Evolutionary conservation across 2,888 invertebrate species (phyloP), one percentile per base, ranked within the genome.

Genomic region (Drosophila robusta): DNA sequence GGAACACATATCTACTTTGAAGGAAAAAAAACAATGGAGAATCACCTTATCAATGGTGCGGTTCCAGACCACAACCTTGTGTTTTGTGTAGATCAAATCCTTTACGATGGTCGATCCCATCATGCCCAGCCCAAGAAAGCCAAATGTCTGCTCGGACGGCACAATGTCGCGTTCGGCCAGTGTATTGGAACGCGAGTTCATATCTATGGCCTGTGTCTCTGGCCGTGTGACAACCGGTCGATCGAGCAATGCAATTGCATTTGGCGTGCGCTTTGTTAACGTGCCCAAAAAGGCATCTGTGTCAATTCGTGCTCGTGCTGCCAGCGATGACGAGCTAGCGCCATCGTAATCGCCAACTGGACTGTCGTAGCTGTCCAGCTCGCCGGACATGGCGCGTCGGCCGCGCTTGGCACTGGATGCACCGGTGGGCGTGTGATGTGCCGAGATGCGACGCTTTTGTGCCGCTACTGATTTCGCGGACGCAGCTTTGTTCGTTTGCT

Each of bases 21-120:
- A 3, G 8, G 7, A 8, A 7, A 1, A 1, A 32, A 11, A 29
- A n/a, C n/a, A n/a, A 3, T 34, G 5, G 0, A 5, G 0, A 42
- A 32, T 56, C 9, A 91, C 91, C 96, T 98, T 98, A 68, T 96
- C 95, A 56, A 95, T 95, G 57, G 97, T 97, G 87, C 98, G 95
- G 93, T 98, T 98, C 98, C 98, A 99, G 56, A 99, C 95, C 78
- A 97, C 95, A 55, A 99, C 97, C 90, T 96, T 96, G 91, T 99
- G 98, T 0, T 98, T 98, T 4, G 98, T 97, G 92, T 97, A 96
- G 87, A 98, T 95, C 56, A 99, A 94, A 92, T 98, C 98, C 94
- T 98, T 98, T 16, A 98, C 98, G 90, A 99, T 97, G 26, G 98
- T 98, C 67, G 96, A 95, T 51, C 98, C 98, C 97, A 99, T 98